Evolutionary conservation across 2,797 vertebrate species (phyloP), one percentile per base, ranked within the genome.

Genomic region (Sebastes taczanowskii): DNA sequence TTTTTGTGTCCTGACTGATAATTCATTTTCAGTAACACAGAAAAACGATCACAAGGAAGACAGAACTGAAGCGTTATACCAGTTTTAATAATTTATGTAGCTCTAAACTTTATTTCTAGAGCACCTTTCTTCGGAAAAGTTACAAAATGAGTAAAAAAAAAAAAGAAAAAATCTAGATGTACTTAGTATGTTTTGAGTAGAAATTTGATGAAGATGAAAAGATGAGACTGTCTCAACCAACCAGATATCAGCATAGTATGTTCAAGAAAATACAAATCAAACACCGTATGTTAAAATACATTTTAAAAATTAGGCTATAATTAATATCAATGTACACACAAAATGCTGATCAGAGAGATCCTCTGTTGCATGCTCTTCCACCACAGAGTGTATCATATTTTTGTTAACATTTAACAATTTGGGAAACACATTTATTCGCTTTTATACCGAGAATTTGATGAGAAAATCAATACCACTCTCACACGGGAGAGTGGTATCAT

Each of bases 1-100:
- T 66, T 66, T 81, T 80, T 83, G 53, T 49, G 59, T 74, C 46
- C 13, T 0, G 27, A n/a, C 20, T 77, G 14, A 68, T 73, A 35
- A 71, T 49, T 75, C 2, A 56, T 23, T 46, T 46, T 10, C 60
- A 59, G 22, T 14, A 14, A 29, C 22, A 38, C 27, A 1, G 20
- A 61, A 23, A 76, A 22, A 59, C 4, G 11, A 7, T 23, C 25
- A 62, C 22, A 42, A 66, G 6, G n/a, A 55, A 74, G 52, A 46
- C 4, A 1, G 5, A 62, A 68, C 35, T 11, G 1, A 71, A 55
- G 3, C 6, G 5, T 58, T 11, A 27, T 8, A 10, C 2, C 4
- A 58, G 2, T 46, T 53, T 58, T 18, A 22, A 62, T 20, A 59
- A 74, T 73, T 27, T 23, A 72, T 65, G 4, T 25, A 14, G 4